Base-by-base conservation (phyloP, 2,888 invertebrate species). In the Apomyelois bistriatella region DNA sequence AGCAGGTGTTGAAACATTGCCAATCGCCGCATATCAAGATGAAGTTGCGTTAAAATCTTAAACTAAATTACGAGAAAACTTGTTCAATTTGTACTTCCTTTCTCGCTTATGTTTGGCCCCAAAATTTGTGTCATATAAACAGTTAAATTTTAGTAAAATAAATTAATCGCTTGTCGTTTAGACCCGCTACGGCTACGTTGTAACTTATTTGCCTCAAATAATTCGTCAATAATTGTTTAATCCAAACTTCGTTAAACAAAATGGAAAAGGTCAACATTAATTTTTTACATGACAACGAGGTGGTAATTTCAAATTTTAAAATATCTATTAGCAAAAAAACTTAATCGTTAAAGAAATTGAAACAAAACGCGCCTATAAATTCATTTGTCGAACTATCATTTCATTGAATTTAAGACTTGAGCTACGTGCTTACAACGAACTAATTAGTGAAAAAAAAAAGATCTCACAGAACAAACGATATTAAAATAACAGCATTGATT, bases 101-200 rank as follows among this genome's bases (percentile, higher is more conserved):
- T 79, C 81, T 82, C 85, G 84, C 82, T 3, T 22, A 79, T 70
- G 62, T 78, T 87, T 87, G 87, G 86, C 85, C 87, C 88, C 87
- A 77, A 82, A 83, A 74, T 77, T 78, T 78, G 70, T 80, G 79
- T 82, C 58, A 68, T 66, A 73, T 76, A 73, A 66, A 73, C 22
- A 22, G 22, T 69, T 62, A 67, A 59, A 63, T 61, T 56, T 16
- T 16, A 8, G 16, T 46, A 35, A 32, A 46, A 35, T 10, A 41
- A 10, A 16, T 38, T 22, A n/a, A 32, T 32, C 48, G 30, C 8
- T 12, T 13, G 22, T 37, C 13, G 12, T 12, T 9, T 15, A 50
- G 37, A 28, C 30, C 37, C 40, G 40, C 30, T 30, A 9, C 41
- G 49, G 38, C 48, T 22, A 37, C 35, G 40, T 15, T 28, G 38